phyloP scores from a whole-genome alignment of 2,113 vertebrate genomes.

The Cyprinus carpio region DNA sequence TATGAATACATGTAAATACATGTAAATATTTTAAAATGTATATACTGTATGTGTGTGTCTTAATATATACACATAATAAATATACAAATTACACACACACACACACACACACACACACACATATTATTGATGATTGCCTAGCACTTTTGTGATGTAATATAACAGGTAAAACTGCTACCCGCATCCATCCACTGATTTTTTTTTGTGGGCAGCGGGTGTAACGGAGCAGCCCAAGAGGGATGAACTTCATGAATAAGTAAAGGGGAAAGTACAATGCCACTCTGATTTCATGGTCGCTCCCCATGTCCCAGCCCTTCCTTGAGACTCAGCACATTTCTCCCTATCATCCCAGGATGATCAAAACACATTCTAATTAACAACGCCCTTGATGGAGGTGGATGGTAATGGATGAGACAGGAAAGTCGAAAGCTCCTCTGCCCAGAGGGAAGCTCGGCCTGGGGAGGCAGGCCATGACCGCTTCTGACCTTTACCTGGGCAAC shows the following conservation, averaged over 20 bases:
- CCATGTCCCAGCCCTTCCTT: conserved; percentile 46
- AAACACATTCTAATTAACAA: conserved; percentile 63
- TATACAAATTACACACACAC: no score
- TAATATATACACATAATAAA: no score
- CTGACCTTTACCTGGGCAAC: conserved; percentile 55
- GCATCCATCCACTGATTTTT: not conserved
- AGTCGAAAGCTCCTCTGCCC: conserved; percentile 41
- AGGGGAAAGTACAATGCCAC: conserved; percentile 39
- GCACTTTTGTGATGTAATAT: not conserved
- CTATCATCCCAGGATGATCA: conserved; percentile 46
- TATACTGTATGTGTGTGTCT: no score
- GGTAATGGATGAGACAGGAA: conserved; percentile 57
- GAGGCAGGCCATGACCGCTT: conserved; percentile 53
- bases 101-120: no score
- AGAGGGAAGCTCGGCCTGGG: conserved; percentile 47
- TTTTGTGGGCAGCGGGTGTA: conserved; percentile 24
- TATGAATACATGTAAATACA: no score
- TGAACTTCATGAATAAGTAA: conserved; percentile 15
- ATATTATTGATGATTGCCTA: no score
- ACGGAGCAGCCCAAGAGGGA: conserved; percentile 1
- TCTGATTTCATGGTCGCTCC: conserved; percentile 41
- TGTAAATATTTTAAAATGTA: no score
- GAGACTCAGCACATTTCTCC: conserved; percentile 52
- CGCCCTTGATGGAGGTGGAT: conserved; percentile 63
- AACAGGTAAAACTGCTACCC: not conserved